These are phyloP conservation scores for Melolontha melolontha DNA, from an alignment of 2,888 invertebrate genomes.

Conservation along the genomic window DNA sequence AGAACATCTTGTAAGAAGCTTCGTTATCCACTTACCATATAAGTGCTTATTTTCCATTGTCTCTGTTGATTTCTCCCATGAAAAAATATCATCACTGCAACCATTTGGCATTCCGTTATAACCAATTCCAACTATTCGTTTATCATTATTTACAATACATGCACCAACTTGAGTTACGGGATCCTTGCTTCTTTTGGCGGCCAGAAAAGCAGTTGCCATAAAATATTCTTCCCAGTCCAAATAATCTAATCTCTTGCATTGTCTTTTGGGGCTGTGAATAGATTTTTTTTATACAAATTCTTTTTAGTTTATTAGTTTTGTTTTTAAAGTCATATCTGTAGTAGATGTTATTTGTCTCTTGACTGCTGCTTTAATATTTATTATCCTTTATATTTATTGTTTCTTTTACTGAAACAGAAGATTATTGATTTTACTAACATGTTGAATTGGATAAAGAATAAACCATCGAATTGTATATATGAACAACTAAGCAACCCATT, in stretches of 20 bases:
- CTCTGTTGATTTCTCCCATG: conserved; percentile 83
- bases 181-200: conserved; percentile 95
- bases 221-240: conserved; percentile 95
- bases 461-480: too few species aligned
- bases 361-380: too few species aligned
- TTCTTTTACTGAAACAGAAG: too few species aligned
- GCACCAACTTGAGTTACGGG: conserved; percentile 95
- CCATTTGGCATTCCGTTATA: conserved; percentile 98
- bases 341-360: too few species aligned
- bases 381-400: too few species aligned
- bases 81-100: conserved; percentile 88
- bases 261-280: conserved; percentile 38
- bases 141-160: conserved; percentile 89
- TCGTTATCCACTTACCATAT: conserved; percentile 75
- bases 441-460: too few species aligned
- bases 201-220: conserved; percentile 92
- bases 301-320: too few species aligned
- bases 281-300: neutral
- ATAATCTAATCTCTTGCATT: conserved; percentile 73
- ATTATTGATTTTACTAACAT: too few species aligned
- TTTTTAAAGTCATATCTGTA: too few species aligned
- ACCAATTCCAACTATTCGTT: conserved; percentile 92
- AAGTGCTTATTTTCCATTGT: conserved; percentile 82
- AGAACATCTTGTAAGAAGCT: too few species aligned
- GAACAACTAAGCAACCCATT: too few species aligned